Evolutionary conservation across 2,797 vertebrate species (phyloP).

Genomic region (Dallia pectoralis): DNA sequence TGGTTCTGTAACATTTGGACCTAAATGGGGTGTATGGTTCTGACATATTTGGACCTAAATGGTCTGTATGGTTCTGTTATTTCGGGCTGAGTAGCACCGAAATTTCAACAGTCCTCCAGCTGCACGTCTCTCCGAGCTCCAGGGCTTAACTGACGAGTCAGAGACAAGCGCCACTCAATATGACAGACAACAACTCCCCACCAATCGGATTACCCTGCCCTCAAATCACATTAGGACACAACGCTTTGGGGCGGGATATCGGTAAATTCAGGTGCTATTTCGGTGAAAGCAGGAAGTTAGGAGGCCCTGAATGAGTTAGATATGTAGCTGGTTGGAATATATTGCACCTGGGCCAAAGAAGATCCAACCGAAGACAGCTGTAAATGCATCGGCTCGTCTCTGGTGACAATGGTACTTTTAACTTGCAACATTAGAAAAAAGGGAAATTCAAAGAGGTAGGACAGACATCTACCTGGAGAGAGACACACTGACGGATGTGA

Average conservation of each 20-base stretch:
- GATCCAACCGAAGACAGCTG: conserved; percentile 32
- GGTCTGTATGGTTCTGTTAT: too few species aligned
- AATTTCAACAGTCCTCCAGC: not conserved
- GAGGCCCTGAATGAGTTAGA: conserved; percentile 36
- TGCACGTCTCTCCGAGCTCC: conserved; percentile 3
- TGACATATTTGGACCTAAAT: too few species aligned
- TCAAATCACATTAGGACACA: conserved; percentile 16
- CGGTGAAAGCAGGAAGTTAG: conserved; percentile 23
- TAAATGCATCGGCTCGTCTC: conserved; percentile 46
- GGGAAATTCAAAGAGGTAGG: conserved; percentile 29
- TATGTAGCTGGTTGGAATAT: conserved; percentile 38
- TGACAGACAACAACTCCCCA: conserved; percentile 57
- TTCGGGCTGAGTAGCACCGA: not conserved
- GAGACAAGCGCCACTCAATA: conserved; percentile 50
- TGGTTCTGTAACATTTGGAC: not conserved
- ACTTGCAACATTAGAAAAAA: conserved; percentile 49
- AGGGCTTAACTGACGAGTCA: conserved; percentile 39
- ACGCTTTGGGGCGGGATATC: conserved; percentile 25
- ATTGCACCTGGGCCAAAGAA: conserved; percentile 59
- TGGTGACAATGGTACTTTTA: conserved; percentile 45
- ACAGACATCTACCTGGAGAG: conserved; percentile 25
- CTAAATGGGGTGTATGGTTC: too few species aligned
- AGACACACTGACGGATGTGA: conserved; percentile 18
- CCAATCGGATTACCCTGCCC: conserved; percentile 40
- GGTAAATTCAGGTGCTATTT: conserved; percentile 34